Conservation (phyloP, 2,113 vertebrate genomes). For the Opisthocomus hoazin region DNA sequence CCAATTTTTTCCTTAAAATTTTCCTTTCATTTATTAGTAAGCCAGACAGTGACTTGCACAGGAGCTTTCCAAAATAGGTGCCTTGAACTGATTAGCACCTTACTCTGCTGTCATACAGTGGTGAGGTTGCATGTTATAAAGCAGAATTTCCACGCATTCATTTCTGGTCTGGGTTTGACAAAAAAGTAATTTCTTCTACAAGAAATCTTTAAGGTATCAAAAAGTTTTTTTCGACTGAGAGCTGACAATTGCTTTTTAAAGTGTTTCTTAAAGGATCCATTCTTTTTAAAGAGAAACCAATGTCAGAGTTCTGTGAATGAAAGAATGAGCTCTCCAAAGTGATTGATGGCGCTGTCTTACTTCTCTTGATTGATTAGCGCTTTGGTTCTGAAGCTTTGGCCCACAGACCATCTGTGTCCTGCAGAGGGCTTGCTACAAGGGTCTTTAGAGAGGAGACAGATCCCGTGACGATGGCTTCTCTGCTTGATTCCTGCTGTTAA, state of each 20-base stretch:
- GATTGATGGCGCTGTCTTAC: conserved; percentile 3
- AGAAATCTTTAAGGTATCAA: not conserved
- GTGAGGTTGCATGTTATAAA: not conserved
- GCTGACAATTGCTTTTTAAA: not conserved
- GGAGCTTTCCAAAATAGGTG: not conserved
- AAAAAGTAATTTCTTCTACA: not conserved
- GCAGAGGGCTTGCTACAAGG: not conserved
- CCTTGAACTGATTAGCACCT: not conserved
- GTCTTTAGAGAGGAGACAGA: not conserved
- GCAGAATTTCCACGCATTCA: not conserved
- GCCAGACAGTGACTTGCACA: not conserved
- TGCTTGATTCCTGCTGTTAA: conserved; percentile 26
- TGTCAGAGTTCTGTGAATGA: conserved; percentile 13
- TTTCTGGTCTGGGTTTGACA: not conserved
- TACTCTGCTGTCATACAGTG: not conserved
- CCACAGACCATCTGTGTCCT: conserved; percentile 1
- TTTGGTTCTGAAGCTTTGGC: conserved; percentile 15
- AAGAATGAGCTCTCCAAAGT: conserved; percentile 16
- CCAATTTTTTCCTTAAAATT: not conserved
- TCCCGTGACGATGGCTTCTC: not conserved
- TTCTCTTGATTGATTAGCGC: not conserved
- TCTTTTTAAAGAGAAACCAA: not conserved
- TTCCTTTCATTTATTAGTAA: not conserved
- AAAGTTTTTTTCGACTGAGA: not conserved
- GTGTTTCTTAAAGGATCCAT: not conserved